A percentile compares a stretch with the other conserved stretches of the same genome.
These are phyloP conservation scores for Brachynemurus nebulosus DNA, from an alignment of 2,888 invertebrate genomes.

Conservation along the genomic window DNA sequence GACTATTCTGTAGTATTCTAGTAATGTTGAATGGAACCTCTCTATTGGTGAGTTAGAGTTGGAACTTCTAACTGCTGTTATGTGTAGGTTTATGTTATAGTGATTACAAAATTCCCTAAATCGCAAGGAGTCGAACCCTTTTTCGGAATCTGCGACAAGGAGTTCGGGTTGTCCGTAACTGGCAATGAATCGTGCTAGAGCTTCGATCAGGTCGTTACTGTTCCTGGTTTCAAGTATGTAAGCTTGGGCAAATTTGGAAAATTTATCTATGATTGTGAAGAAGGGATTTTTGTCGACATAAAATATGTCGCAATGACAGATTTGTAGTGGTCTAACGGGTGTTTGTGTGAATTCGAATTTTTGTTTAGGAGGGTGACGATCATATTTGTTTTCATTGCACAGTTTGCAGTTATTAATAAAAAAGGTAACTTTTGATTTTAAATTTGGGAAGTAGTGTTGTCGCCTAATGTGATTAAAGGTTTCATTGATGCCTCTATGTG, in stretches of 20 bases:
- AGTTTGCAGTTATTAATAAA: slow-evolving; percentile 11
- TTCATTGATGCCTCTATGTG: slow-evolving; percentile 16
- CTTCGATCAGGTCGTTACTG: not conserved
- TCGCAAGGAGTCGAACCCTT: slow-evolving; percentile 16
- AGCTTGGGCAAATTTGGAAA: slow-evolving; percentile 17
- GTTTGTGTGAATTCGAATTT: slow-evolving; percentile 6
- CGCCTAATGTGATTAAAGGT: slow-evolving; percentile 11
- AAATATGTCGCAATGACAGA: slow-evolving; percentile 8
- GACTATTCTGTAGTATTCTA: slow-evolving; percentile 3
- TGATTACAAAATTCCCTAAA: slow-evolving; percentile 14
- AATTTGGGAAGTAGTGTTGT: slow-evolving; percentile 14
- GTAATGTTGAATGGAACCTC: slow-evolving; percentile 14
- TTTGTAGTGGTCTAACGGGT: slow-evolving; percentile 8
- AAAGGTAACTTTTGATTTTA: slow-evolving; percentile 6
- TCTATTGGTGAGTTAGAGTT: slow-evolving; percentile 16
- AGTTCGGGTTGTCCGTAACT: slow-evolving; percentile 6
- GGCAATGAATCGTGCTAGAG: not conserved
- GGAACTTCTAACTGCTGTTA: slow-evolving; percentile 13
- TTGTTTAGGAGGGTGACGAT: slow-evolving; percentile 9
- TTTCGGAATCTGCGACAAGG: slow-evolving; percentile 17
- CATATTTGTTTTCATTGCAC: slow-evolving; percentile 10
- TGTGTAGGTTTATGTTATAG: slow-evolving; percentile 17
- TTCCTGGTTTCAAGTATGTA: slow-evolving; percentile 6
- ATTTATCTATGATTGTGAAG: slow-evolving; percentile 17
- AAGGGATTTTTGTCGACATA: slow-evolving; percentile 12